These are phyloP conservation scores for Daboia siamensis DNA, from an alignment of 2,113 vertebrate genomes.

Conservation along the genomic window DNA sequence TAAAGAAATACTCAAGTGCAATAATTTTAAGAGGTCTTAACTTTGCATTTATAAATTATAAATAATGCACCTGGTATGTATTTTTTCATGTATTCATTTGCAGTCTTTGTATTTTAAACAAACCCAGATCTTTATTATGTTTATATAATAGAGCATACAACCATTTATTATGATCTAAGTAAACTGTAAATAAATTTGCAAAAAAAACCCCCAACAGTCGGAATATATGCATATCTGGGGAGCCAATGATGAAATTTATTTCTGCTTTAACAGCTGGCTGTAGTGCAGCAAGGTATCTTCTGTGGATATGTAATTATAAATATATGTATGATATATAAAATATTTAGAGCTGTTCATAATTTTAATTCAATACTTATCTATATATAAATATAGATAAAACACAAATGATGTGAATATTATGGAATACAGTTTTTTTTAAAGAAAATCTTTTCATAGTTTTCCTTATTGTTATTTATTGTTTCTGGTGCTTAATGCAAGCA, in stretches of 20 bases:
- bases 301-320: constrained; percentile 80
- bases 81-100: constrained; percentile 79
- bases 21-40: constrained; percentile 80
- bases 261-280: constrained; percentile 64
- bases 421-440: constrained; percentile 78
- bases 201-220: constrained; percentile 53
- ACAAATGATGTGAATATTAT: constrained; percentile 74
- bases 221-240: constrained; percentile 64
- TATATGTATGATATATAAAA: constrained; percentile 80
- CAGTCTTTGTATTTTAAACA: constrained; percentile 79
- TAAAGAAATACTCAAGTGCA: constrained; percentile 77
- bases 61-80: constrained; percentile 82
- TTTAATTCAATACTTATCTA: constrained; percentile 65
- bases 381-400: constrained; percentile 54
- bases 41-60: constrained; percentile 82
- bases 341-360: constrained; percentile 80
- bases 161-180: constrained; percentile 66
- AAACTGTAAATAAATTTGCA: constrained; percentile 73
- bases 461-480: constrained; percentile 46
- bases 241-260: constrained; percentile 56
- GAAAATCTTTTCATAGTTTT: constrained; percentile 54
- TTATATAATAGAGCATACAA: constrained; percentile 70
- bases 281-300: constrained; percentile 62
- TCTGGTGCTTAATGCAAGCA: background rate
- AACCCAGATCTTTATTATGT: constrained; percentile 66